These are phyloP conservation scores for Phymatocera aterrima DNA, from an alignment of 2,888 invertebrate species.

Conservation along the genomic window DNA sequence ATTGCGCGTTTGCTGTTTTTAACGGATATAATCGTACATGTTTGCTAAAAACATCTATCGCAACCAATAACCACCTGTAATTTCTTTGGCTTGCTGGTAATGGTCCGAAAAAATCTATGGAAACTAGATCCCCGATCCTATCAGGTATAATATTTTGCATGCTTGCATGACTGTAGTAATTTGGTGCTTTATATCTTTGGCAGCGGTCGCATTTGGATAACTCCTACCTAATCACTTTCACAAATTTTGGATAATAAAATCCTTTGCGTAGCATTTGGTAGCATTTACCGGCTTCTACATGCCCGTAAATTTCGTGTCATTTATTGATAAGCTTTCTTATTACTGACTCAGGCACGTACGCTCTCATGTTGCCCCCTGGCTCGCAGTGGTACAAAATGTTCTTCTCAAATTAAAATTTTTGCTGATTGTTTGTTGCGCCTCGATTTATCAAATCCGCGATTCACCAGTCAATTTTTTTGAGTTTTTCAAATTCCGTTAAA, in stretches of 20 bases:
- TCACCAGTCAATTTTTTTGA: not conserved
- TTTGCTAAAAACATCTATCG: not conserved
- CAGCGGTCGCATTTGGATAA: not conserved
- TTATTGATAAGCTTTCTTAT: not conserved
- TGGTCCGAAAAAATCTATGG: slow-evolving; percentile 8
- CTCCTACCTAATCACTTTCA: not conserved
- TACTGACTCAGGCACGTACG: not conserved
- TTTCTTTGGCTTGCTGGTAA: not conserved
- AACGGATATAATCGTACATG: not conserved
- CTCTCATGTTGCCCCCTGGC: not conserved
- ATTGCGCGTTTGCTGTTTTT: not conserved
- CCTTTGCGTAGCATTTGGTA: slow-evolving; percentile 3
- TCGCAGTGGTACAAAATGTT: not conserved
- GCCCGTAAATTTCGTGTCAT: slow-evolving; percentile 36
- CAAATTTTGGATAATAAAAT: not conserved
- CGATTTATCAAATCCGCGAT: not conserved
- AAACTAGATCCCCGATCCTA: not conserved
- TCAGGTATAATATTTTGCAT: not conserved
- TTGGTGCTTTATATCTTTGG: not conserved
- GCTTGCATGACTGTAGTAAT: not conserved
- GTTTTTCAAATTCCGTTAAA: not conserved
- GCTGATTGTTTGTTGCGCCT: not conserved
- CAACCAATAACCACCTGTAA: not conserved
- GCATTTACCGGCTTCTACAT: not conserved
- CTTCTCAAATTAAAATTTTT: not conserved